A percentile compares a stretch with the other conserved stretches of the same genome.
These are phyloP conservation scores for Mimas tiliae DNA, from an alignment of 2,888 invertebrate genomes.

Conservation along the genomic window DNA sequence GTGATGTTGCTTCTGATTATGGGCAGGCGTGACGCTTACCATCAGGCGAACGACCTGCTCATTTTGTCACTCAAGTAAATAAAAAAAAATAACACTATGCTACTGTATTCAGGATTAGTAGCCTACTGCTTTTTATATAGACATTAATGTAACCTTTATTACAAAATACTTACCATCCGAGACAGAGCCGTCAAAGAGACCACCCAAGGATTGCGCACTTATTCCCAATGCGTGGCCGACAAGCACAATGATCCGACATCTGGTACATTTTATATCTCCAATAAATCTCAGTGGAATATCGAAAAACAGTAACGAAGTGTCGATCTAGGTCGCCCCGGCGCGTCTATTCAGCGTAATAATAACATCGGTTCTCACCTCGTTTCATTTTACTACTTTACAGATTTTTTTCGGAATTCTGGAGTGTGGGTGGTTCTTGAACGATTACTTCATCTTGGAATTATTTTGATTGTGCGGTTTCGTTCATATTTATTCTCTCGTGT, in stretches of 20 bases:
- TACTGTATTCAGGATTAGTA: too few relatives aligned
- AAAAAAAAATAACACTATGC: too few relatives aligned
- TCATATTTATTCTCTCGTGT: neutral
- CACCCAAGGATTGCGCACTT: conserved; percentile 61
- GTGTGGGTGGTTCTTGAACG: conserved; percentile 27
- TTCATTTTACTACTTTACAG: conserved; percentile 46
- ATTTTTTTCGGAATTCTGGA: conserved; percentile 34
- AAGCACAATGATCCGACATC: conserved; percentile 59
- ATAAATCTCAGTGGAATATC: conserved; percentile 72
- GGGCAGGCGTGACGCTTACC: too few relatives aligned
- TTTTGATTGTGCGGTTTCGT: conserved; percentile 8
- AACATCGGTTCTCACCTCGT: conserved; percentile 50
- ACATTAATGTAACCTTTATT: too few relatives aligned
- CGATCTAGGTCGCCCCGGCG: conserved; percentile 63
- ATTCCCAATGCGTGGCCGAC: conserved; percentile 55
- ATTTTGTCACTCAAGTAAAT: too few relatives aligned
- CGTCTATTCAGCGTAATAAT: conserved; percentile 51
- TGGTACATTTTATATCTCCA: conserved; percentile 69
- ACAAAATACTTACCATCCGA: neutral
- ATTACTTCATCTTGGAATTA: conserved; percentile 26
- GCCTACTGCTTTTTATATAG: too few relatives aligned
- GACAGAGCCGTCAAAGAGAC: conserved; percentile 47
- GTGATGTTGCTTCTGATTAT: too few relatives aligned
- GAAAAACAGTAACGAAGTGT: conserved; percentile 67
- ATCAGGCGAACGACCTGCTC: too few relatives aligned